Evolutionary conservation across 23 tunicate species (phyloP), one percentile per base, ranked within the genome.

Genomic region (Trididemnum clinides): DNA sequence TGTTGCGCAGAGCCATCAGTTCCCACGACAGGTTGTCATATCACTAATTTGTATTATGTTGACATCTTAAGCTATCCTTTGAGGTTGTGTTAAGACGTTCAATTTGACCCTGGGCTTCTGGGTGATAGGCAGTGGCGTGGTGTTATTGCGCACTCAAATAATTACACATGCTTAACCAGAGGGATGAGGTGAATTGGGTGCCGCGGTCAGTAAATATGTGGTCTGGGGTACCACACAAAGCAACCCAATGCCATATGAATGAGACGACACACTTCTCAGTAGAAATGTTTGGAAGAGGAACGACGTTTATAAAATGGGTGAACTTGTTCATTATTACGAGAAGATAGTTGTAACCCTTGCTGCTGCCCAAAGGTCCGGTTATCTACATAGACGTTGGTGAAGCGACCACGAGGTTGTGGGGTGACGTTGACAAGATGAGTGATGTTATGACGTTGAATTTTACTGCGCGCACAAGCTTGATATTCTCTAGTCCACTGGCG

Each of bases 111-210:
- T 18, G 69, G 6, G 69, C 69, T 21, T 59, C 26, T 12, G 69
- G 69, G 27, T 59, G 69, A 21, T 59, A 59, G 21, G 69, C 69
- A 59, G 69, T 59, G 69, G 69, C 4, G 26, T 59, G 69, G 23
- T 59, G 69, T 12, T 18, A 26, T 59, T 59, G 23, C 23, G 27
- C 4, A 21, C 26, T 26, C 21, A 59, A 21, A 19, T 4, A 15
- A 4, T 59, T 18, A 21, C 27, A 15, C 27, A 59, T 19, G 69
- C 21, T 21, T 12, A 21, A 21, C 69, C 69, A 59, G 18, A 59
- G 21, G 21, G 69, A 59, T 12, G 69, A 59, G 27, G 69, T 59
- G 27, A 59, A 59, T 21, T 21, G 69, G 4, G 69, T 19, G 26
- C 69, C 69, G 23, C 69, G 69, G 21, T 59, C 69, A 12, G 26